Base-by-base conservation (phyloP, 1,140 invertebrate species). In the Polyergus mexicanus region DNA sequence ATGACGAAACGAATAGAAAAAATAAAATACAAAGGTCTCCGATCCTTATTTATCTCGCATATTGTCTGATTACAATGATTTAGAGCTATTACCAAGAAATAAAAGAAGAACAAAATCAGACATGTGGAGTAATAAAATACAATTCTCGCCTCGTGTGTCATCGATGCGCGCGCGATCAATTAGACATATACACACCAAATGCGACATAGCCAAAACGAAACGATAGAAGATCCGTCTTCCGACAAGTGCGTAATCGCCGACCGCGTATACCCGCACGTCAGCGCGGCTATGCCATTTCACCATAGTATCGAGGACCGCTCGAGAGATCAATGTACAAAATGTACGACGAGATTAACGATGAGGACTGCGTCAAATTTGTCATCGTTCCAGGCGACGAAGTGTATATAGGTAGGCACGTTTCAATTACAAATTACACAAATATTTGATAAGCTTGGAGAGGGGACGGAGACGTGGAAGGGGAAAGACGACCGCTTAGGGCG, bases 401-500 rank as follows among this genome's bases (percentile, higher is more conserved):
- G 41, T 44, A 77, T 41, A 66, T 35, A 77, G 28, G 19, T 63
- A 77, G 60, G 75, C 75, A 77, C 75, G 75, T 77, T 41, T 65
- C 75, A 75, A 75, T 75, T 60, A 60, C 32, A 74, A 63, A 63
- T 63, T 77, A 51, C 16, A 77, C 28, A 66, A 77, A 77, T 77
- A 77, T 77, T 66, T 77, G 38, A 77, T 35, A 51, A 63, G 60
- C 28, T 65, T 63, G 0, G 16, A 11, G 6, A 38, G 19, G 8
- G 22, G 16, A 35, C 28, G 7, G 41, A 19, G 13, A 10, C 7
- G 41, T 10, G 41, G n/a, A 38, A 44, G 3, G 22, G 35, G 35
- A 22, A 13, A 51, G 47, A 51, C 13, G 58, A 32, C 10, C 8
- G 41, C 41, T 44, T 11, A 8, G 38, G n/a, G 32, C 32, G 32